Conservation (phyloP, 2,888 invertebrate species). For the Gari tellinella region DNA sequence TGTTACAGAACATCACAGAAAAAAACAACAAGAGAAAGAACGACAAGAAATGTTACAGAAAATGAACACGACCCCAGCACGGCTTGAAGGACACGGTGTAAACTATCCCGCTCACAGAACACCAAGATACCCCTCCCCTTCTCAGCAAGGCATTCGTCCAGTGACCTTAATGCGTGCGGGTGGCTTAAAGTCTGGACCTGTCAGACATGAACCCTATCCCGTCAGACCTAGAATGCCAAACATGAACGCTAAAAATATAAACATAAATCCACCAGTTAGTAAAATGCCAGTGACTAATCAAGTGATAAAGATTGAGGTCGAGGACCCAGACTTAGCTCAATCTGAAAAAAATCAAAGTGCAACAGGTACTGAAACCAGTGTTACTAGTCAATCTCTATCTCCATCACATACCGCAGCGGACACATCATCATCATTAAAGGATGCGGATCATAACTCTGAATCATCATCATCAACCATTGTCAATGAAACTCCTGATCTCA, state of each 20-base stretch:
- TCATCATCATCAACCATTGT: not conserved
- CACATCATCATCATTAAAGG: not conserved
- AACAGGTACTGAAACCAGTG: not conserved
- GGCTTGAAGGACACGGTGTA: too few species aligned
- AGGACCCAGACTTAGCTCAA: not conserved
- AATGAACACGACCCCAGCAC: not conserved
- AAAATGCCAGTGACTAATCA: not conserved
- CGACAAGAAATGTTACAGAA: not conserved
- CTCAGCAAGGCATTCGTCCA: not conserved
- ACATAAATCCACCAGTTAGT: not conserved
- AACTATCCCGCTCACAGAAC: too few species aligned
- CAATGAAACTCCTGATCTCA: not conserved
- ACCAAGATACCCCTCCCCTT: too few species aligned
- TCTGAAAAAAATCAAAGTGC: not conserved
- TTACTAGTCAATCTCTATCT: not conserved
- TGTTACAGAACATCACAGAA: constrained; percentile 11
- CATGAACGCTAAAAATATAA: not conserved
- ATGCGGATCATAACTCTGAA: not conserved
- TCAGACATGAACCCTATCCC: not conserved
- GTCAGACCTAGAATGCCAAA: not conserved
- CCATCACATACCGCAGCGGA: not conserved
- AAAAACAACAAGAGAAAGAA: constrained; percentile 9
- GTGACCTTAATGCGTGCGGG: not conserved
- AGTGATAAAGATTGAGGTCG: not conserved
- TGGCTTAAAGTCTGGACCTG: not conserved